A percentile compares a stretch with the other conserved stretches of the same genome.
These are phyloP conservation scores for Theristicus caerulescens DNA, from an alignment of 2,113 vertebrate genomes.

Conservation along the genomic window DNA sequence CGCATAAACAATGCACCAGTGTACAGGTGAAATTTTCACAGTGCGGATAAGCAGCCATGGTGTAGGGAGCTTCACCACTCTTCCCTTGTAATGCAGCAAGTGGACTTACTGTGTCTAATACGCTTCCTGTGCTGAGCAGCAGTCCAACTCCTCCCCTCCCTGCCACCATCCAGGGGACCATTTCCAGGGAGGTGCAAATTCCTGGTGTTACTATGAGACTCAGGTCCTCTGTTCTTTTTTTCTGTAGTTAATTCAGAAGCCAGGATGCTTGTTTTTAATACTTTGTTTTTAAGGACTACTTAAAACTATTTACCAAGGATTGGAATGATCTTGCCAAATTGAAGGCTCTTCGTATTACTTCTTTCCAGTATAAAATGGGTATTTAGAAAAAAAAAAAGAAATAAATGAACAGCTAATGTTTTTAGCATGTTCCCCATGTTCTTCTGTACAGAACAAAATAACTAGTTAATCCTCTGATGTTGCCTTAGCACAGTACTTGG, in stretches of 20 bases:
- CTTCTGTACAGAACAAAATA: conserved; percentile 43
- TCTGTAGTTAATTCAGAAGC: conserved; percentile 29
- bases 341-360: not conserved
- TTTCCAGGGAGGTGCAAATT: not conserved
- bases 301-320: conserved; percentile 37
- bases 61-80: not conserved
- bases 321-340: not conserved
- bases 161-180: not conserved
- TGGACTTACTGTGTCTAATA: not conserved
- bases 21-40: not conserved
- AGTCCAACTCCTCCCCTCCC: not conserved
- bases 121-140: not conserved
- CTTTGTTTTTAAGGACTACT: not conserved
- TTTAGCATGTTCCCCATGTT: not conserved
- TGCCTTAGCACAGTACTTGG: conserved; percentile 29
- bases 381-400: not conserved
- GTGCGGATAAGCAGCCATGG: not conserved
- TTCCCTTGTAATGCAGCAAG: not conserved
- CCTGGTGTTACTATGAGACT: not conserved
- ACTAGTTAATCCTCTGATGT: conserved; percentile 29
- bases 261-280: conserved; percentile 3
- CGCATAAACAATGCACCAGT: not conserved
- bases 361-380: not conserved
- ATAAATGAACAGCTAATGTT: not conserved
- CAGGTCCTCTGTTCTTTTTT: not conserved